Evolutionary conservation across 2,888 invertebrate species (phyloP), one percentile per base, ranked within the genome.

Genomic region (Ceraclea dissimilis): DNA sequence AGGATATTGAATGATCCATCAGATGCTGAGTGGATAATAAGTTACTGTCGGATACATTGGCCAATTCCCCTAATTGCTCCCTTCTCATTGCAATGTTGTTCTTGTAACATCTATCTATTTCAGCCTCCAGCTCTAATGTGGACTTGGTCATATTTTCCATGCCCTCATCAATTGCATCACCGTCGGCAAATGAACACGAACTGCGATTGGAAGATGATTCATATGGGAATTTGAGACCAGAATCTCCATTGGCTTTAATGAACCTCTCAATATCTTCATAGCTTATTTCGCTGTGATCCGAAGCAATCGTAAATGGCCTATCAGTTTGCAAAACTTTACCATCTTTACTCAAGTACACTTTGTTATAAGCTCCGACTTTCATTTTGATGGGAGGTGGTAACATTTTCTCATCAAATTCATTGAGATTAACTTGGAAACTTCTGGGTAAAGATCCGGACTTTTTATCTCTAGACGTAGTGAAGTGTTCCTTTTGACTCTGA

Each of bases 371-470:
- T 66, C 71, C 72, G 58, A 74, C 71, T 68, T 74, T 73, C 68
- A 69, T 73, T 72, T 74, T 74, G 67, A 73, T 72, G 16, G 73
- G 70, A 51, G 67, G 72, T 54, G 70, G 67, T 60, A 71, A 71
- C 49, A 72, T 69, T 50, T 67, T 73, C 21, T 78, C 76, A 39
- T 79, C 77, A 63, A 74, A 78, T 52, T 75, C 77, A 63, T 78
- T 79, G 2, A 82, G 76, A 46, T 78, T 73, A 22, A 84, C 78
- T 70, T 88, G 88, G 65, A 90, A 90, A 65, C 88, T 88, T 64
- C 90, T 77, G 0, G 90, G 89, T 54, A 90, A 69, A 1, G 89
- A 89, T 19, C 88, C 90, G 13, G 87, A 84, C 68, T 90, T 90
- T 66, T 82, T 81, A 52, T 78, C 77, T 52, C 80, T 77, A 1